Evolutionary conservation across 2,113 vertebrate genomes (phyloP), one percentile per base, ranked within the genome.

Genomic region (Coptodon bakossiorum): DNA sequence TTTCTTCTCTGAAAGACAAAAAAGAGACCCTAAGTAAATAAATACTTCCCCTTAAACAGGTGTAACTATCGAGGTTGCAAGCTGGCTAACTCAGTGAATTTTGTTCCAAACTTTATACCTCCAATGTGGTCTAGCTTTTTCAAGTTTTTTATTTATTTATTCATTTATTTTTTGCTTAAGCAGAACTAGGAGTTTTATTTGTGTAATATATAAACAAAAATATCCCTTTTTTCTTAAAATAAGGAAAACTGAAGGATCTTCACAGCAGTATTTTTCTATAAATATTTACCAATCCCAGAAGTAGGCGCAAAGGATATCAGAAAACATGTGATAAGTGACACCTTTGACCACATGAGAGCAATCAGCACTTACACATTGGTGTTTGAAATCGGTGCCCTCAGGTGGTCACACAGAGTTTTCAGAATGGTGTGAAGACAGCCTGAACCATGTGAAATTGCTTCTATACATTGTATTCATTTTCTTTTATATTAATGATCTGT

Each of bases 1-100:
- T 95, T 99, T 99, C 96, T 99, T 99, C 95, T 99, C 98, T 99
- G 96, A 6, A 79, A 83, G 81, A 80, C 19, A 10, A 80, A 36
- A 34, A 63, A 63, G 59, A 63, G 59, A 31, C 8, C 13, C 8
- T 16, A 73, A 45, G 29, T 29, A 29, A 29, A 5, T 29, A 29
- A 29, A 29, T 29, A 29, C 29, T 29, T 29, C 29, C 29, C 29
- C 29, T 29, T 29, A 29, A 29, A 29, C 29, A 29, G 29, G 5
- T 29, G 29, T 29, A 29, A 29, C 29, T 29, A 29, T 29, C 29
- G 5, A 29, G 29, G 29, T 29, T 29, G 29, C 29, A 29, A 29
- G 29, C 29, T 29, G 29, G 29, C 29, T 29, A 29, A 29, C 29
- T 29, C 29, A 5, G 29, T 29, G 29, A 29, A 29, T 29, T 29